Evolutionary conservation across 2,113 vertebrate species (phyloP).

Genomic region (Pithys albifrons): DNA sequence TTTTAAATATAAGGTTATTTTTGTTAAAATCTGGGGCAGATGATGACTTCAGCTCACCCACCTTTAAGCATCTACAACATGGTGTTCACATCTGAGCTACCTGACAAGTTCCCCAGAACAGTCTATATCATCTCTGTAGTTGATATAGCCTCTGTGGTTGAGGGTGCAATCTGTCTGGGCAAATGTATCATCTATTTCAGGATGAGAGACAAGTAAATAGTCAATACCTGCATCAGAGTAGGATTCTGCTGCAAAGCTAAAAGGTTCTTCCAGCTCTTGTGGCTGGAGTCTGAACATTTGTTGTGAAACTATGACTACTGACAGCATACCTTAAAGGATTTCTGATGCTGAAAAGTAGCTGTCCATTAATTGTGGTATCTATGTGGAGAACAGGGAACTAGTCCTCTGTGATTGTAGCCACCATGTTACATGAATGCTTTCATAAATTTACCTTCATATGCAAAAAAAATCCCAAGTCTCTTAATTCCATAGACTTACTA

Average conservation of each 20-base stretch:
- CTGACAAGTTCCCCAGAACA: not conserved
- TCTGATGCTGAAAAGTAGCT: not conserved
- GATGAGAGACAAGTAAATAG: not conserved
- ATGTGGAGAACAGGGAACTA: not conserved
- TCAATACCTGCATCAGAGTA: not conserved
- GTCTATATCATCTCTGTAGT: not conserved
- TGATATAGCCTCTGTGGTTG: accelerated
- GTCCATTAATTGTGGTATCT: not conserved
- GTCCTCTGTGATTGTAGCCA: not conserved
- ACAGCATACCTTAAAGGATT: not conserved
- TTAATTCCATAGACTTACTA: not conserved
- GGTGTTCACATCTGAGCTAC: not conserved
- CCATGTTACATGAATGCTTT: not conserved
- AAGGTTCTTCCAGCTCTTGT: not conserved
- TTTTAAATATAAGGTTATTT: not conserved
- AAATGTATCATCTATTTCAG: accelerated
- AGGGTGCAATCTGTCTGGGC: not conserved
- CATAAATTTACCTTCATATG: not conserved
- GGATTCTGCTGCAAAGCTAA: not conserved
- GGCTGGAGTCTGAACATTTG: not conserved
- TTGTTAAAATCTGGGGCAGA: not conserved
- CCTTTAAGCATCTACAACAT: not conserved
- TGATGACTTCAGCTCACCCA: not conserved
- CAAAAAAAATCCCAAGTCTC: not conserved
- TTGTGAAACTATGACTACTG: not conserved